Base-by-base conservation (phyloP, 2,113 vertebrate species). In the Platysteira castanea region DNA sequence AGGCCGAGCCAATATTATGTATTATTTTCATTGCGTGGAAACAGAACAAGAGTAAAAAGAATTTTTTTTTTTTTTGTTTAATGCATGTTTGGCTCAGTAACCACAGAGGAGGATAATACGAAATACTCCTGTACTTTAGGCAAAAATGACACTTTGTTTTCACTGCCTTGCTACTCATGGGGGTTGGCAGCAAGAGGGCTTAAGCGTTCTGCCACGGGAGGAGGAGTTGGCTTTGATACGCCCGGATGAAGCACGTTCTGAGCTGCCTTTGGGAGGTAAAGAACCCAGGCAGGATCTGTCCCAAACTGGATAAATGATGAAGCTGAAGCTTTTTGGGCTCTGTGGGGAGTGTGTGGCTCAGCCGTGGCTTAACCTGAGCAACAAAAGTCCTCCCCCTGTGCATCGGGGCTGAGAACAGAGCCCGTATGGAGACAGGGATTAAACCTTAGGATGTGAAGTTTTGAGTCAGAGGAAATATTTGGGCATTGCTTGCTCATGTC, bases 1-100 rank as follows among this genome's bases (percentile, higher is more conserved):
- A 95, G 76, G 59, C 30, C 0, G 84, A 76, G 85, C 86, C 96
- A 95, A 78, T 95, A 79, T 96, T 95, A 89, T 92, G 87, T 90
- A 89, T 95, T 96, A 85, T 90, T 95, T 96, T 95, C 88, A 90
- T 92, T 52, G 94, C 92, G 53, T 90, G 79, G 89, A 91, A 96
- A 95, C 85, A 78, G 85, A 93, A 65, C 4, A 30, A 81, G 71
- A 90, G 49, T 79, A 71, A 83, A 89, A 93, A 47, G 33, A 47
- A 31, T 15, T 50, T 39, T 71, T 87, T 35, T 35, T 28, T 30
- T 22, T 75, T 87, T 31, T 75, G 73, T 44, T 50, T 60, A 75
- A 65, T 69, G 68, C 50, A 53, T 39, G 26, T 74, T 87, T 94
- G 79, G 46, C 87, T 89, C 57, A 56, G 92, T 86, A 93, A 91